These are phyloP conservation scores for Caenorhabditis wallacei DNA, from an alignment of 2,888 invertebrate species.

Conservation along the genomic window DNA sequence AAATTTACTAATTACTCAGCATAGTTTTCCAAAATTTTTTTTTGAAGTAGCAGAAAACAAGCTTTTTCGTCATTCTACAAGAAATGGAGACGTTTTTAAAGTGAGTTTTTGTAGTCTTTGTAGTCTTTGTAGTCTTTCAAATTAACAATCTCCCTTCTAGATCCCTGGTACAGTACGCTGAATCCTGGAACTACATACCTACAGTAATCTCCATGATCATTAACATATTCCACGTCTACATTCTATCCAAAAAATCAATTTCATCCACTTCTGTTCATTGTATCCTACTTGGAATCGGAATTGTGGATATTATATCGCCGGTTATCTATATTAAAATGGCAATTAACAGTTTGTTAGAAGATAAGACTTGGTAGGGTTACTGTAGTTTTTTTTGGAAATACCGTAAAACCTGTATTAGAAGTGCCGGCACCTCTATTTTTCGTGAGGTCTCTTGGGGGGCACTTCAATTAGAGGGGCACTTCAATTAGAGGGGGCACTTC, in stretches of 20 bases:
- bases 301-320: constrained; percentile 23
- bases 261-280: background rate
- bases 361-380: background rate
- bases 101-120: no score
- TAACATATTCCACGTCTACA: constrained; percentile 30
- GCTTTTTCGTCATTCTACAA: background rate
- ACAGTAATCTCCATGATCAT: background rate
- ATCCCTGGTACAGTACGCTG: background rate
- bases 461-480: no score
- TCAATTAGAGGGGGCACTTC: no score
- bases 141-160: constrained; percentile 1
- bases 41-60: background rate
- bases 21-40: no score
- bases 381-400: no score
- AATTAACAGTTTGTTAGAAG: background rate
- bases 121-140: no score
- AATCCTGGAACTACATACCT: background rate
- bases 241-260: constrained; percentile 12
- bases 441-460: no score
- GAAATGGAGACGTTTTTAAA: background rate
- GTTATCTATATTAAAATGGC: constrained; percentile 16
- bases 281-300: constrained; percentile 26
- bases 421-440: no score
- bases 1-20: no score
- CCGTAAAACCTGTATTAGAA: no score